Evolutionary conservation across 2,888 invertebrate genomes (phyloP), one percentile per base, ranked within the genome.

Genomic region (Agrilus mali): DNA sequence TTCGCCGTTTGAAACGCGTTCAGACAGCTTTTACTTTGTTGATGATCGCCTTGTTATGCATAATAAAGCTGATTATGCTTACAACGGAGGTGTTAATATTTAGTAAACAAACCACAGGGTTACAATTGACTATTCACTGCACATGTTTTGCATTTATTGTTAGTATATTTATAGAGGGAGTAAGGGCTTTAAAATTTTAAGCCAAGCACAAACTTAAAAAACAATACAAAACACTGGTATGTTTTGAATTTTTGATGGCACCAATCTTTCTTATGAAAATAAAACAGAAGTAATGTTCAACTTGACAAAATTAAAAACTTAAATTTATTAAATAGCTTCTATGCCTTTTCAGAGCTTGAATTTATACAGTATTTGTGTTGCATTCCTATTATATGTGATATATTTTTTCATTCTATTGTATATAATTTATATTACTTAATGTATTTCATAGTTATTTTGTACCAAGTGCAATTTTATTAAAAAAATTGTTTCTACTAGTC

Each of bases 11-110:
- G 95, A 96, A 69, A 97, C 97, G 8, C 82, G 93, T 54, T 96
- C 96, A 0, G 97, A 98, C 71, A 95, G 95, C 61, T 98, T 96
- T 73, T 98, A 98, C 70, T 98, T 98, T 68, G 96, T 97, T 47
- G 95, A 97, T 67, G 89, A 95, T 66, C 78, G 78, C 59, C 78
- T 98, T 46, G 89, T 98, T 50, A 97, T 98, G 96, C 97, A 97
- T 73, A 97, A 97, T 70, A 97, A 97, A 73, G 97, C 97, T 33
- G 97, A 96, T 67, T 97, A 97, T 68, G 92, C 96, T 40, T 97
- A 95, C 69, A 87, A 93, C 59, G 92, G 90, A 46, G 86, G 87
- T 52, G 53, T 65, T 54, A 27, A 27, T 27, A 10, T 27, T 27
- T 27, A 27, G 27, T 27, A 27, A 8, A 10, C 4, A 27, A 27